A percentile compares a stretch with the other conserved stretches of the same genome.
Conservation (phyloP, 1,140 invertebrate species). For the Campodea augens region DNA sequence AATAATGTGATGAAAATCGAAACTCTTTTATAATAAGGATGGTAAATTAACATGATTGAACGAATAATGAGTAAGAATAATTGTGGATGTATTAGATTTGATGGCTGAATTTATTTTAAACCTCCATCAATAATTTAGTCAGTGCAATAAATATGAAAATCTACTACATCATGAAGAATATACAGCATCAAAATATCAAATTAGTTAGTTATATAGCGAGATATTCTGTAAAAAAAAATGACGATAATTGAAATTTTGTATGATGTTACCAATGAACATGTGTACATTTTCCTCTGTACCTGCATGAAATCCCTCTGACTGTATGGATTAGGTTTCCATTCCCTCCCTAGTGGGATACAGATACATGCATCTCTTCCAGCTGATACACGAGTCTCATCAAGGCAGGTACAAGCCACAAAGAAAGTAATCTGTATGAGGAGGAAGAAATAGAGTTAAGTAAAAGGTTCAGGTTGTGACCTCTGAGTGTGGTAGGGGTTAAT, state of each 20-base stretch:
- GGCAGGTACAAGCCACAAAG: slow-evolving; percentile 32
- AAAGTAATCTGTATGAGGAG: slow-evolving; percentile 26
- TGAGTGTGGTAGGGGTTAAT: too few species aligned
- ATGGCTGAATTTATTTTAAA: too few species aligned
- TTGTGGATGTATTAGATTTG: too few species aligned
- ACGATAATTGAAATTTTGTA: neutral
- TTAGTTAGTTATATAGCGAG: neutral
- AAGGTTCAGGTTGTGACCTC: too few species aligned
- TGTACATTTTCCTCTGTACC: slow-evolving; percentile 3
- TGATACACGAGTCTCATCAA: slow-evolving; percentile 30
- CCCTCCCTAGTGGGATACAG: slow-evolving; percentile 20
- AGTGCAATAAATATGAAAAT: neutral
- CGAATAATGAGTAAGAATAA: too few species aligned
- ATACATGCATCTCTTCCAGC: slow-evolving; percentile 27
- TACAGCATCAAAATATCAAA: neutral
- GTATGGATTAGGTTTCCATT: slow-evolving; percentile 29
- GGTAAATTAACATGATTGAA: too few species aligned
- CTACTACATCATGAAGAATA: slow-evolving; percentile 2
- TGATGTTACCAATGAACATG: neutral
- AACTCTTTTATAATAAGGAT: too few species aligned
- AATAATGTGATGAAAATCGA: too few species aligned
- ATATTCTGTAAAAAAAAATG: neutral
- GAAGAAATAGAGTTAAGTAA: slow-evolving; percentile 30
- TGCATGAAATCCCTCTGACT: slow-evolving; percentile 28
- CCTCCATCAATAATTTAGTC: neutral